These are phyloP conservation scores for Suricata suricatta DNA, from an alignment of 2,113 vertebrate genomes.

Conservation along the genomic window DNA sequence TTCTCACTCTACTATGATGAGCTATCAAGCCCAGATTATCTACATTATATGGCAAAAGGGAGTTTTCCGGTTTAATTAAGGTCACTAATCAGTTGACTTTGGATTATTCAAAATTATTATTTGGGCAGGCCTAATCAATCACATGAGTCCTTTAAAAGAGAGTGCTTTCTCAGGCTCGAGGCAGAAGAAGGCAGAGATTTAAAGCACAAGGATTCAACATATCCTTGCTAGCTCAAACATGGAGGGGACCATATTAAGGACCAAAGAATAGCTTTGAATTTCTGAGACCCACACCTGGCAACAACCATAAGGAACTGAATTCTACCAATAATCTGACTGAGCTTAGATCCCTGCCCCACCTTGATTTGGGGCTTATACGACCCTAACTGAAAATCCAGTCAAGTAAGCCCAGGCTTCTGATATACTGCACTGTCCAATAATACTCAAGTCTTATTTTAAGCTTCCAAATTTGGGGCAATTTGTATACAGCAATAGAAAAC, in stretches of 20 bases:
- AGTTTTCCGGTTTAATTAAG: background rate
- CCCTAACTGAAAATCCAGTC: background rate
- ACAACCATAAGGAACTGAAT: background rate
- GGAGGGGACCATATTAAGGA: background rate
- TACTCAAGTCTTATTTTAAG: background rate
- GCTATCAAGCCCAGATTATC: background rate
- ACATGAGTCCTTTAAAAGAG: background rate
- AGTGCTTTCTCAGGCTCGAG: background rate
- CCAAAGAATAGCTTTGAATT: background rate
- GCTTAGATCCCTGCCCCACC: background rate
- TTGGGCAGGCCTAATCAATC: background rate
- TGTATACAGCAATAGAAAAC: background rate
- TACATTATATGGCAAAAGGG: background rate
- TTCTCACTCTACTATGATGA: background rate
- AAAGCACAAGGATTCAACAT: background rate
- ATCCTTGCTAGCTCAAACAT: background rate
- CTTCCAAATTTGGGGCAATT: background rate
- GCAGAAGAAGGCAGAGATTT: background rate
- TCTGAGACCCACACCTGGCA: background rate
- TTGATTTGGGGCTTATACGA: background rate
- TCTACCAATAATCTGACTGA: background rate
- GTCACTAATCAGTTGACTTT: background rate
- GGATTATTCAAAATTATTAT: background rate
- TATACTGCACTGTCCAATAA: background rate
- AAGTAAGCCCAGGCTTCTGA: background rate